Evolutionary conservation across 2,797 vertebrate species (phyloP).

Genomic region (Threskiornis aethiopicus): DNA sequence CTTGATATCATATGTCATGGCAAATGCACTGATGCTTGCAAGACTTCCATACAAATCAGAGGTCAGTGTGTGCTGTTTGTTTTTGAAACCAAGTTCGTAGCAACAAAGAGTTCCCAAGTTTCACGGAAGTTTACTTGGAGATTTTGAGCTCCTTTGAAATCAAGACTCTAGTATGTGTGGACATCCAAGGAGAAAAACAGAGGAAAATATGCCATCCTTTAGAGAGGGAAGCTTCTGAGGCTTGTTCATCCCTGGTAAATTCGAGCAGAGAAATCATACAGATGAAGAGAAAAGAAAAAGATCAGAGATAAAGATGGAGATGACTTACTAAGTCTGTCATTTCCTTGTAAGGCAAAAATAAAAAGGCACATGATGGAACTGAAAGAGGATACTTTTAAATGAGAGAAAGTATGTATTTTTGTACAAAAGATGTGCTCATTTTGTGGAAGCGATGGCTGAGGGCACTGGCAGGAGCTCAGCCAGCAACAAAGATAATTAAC

Average conservation of each 20-base stretch:
- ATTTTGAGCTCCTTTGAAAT: not conserved
- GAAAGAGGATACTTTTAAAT: conserved; percentile 14
- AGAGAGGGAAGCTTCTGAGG: not conserved
- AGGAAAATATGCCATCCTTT: not conserved
- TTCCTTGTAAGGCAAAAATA: conserved; percentile 26
- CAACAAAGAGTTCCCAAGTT: not conserved
- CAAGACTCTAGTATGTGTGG: not conserved
- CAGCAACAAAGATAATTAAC: not conserved
- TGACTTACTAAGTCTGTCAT: not conserved
- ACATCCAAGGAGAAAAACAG: not conserved
- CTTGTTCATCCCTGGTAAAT: not conserved
- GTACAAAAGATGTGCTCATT: not conserved
- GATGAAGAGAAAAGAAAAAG: not conserved
- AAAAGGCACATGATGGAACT: not conserved
- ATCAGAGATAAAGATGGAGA: not conserved
- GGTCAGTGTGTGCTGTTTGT: not conserved
- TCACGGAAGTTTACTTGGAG: not conserved
- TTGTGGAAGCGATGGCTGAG: conserved; percentile 7
- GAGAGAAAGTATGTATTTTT: not conserved
- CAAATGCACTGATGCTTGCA: not conserved
- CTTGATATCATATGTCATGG: not conserved
- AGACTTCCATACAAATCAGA: not conserved
- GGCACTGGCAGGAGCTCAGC: not conserved
- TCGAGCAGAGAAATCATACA: not conserved
- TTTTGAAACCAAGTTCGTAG: not conserved